These are phyloP conservation scores for Atta cephalotes DNA, from an alignment of 1,140 invertebrate species.

Conservation along the genomic window DNA sequence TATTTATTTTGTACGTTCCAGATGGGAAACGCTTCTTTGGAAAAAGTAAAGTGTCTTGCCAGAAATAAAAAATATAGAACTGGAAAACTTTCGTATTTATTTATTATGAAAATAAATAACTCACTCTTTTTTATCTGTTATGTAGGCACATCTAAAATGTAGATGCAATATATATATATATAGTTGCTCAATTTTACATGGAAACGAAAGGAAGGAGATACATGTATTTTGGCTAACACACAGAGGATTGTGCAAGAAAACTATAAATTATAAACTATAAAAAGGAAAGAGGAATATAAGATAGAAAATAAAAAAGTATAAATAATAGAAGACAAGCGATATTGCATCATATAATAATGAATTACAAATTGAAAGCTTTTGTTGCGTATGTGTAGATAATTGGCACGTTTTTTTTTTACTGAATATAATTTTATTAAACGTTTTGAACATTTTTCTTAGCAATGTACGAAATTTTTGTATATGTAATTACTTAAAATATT, in stretches of 20 bases:
- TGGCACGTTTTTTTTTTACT: conserved; percentile 67
- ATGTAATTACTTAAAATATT: conserved; percentile 79
- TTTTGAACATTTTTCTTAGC: conserved; percentile 80
- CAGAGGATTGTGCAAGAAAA: conserved; percentile 37
- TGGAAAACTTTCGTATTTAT: conserved; percentile 1
- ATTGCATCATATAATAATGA: background rate
- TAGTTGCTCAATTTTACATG: background rate
- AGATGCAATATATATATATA: background rate
- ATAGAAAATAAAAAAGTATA: background rate
- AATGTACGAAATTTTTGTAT: conserved; percentile 80
- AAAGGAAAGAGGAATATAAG: background rate
- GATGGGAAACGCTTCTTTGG: background rate
- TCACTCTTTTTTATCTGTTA: conserved; percentile 9
- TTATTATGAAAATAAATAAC: conserved; percentile 35
- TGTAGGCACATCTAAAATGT: conserved; percentile 5
- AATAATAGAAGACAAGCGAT: conserved; percentile 17
- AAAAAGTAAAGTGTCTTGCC: conserved; percentile 4
- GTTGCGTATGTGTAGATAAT: conserved; percentile 35
- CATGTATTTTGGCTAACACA: conserved; percentile 29
- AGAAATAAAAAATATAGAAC: conserved; percentile 13
- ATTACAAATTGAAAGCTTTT: conserved; percentile 7
- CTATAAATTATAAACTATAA: conserved; percentile 10
- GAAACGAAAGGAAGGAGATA: background rate
- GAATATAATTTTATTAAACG: conserved; percentile 84
- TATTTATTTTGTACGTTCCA: conserved; percentile 25